Evolutionary conservation across 2,113 vertebrate species (phyloP).

Genomic region (Leptobrachium leishanense): DNA sequence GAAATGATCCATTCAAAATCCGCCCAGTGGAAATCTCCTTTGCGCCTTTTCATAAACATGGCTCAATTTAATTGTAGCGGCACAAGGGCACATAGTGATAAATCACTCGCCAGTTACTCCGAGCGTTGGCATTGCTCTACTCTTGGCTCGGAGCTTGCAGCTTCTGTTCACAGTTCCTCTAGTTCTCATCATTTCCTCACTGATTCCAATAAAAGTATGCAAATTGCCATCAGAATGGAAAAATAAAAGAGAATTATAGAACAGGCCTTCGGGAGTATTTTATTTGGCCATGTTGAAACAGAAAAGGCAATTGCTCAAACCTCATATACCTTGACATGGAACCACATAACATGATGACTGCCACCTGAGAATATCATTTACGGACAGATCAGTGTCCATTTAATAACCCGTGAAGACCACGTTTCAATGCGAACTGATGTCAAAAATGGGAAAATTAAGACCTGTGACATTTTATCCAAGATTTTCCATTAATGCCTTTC

Average conservation of each 20-base stretch:
- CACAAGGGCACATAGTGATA: slow-evolving; percentile 24
- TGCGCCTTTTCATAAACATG: slow-evolving; percentile 39
- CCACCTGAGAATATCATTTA: too few relatives aligned
- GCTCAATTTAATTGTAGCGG: slow-evolving; percentile 38
- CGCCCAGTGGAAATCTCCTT: slow-evolving; percentile 22
- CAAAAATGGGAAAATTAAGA: too few relatives aligned
- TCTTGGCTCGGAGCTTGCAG: background rate
- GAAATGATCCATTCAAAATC: slow-evolving; percentile 33
- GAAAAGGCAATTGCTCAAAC: too few relatives aligned
- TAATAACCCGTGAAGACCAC: too few relatives aligned
- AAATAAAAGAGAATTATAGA: background rate
- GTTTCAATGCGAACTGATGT: too few relatives aligned
- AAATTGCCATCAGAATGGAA: background rate
- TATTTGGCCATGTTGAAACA: too few relatives aligned
- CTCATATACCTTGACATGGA: too few relatives aligned
- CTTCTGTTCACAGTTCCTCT: slow-evolving; percentile 9
- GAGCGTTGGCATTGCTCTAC: slow-evolving; percentile 5
- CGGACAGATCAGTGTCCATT: too few relatives aligned
- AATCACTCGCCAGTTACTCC: slow-evolving; percentile 24
- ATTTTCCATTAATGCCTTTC: too few relatives aligned
- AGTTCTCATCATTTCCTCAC: slow-evolving; percentile 15
- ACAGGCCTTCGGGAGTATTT: too few relatives aligned
- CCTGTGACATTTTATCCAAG: too few relatives aligned
- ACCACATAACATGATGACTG: too few relatives aligned
- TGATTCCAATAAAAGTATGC: background rate